Conservation (phyloP, 2,888 invertebrate species). For the Ormyrus labotus region DNA sequence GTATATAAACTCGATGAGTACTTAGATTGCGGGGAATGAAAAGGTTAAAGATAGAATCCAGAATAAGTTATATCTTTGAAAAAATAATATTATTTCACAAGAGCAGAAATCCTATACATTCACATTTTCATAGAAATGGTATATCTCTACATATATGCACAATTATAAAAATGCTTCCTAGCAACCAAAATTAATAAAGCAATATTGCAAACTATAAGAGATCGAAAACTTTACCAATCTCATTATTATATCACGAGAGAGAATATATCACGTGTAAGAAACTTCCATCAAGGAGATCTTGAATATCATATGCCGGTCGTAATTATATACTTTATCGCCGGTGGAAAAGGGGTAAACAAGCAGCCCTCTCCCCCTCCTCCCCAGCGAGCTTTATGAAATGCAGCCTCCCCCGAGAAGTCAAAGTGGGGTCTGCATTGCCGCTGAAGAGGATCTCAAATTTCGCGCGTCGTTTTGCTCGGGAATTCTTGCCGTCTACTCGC, state of each 20-base stretch:
- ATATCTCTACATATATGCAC: too few relatives aligned
- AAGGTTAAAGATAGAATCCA: neutral
- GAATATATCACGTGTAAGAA: neutral
- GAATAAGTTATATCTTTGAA: too few relatives aligned
- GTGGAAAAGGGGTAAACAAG: conserved; percentile 30
- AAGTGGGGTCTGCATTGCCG: neutral
- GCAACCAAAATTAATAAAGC: too few relatives aligned
- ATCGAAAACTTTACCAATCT: neutral
- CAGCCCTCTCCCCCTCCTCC: neutral
- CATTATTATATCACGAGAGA: neutral
- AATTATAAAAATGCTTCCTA: too few relatives aligned
- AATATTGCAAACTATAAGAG: neutral
- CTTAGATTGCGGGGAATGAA: neutral
- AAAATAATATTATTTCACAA: too few relatives aligned
- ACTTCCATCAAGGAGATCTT: conserved; percentile 2
- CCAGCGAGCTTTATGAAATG: conserved; percentile 42
- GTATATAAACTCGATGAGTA: too few relatives aligned
- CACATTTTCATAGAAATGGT: too few relatives aligned
- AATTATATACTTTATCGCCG: conserved; percentile 38
- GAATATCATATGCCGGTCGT: conserved; percentile 26
- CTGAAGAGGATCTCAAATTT: conserved; percentile 44
- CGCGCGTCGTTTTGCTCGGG: neutral
- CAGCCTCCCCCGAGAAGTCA: conserved; percentile 21
- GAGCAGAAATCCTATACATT: too few relatives aligned
- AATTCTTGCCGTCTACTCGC: conserved; percentile 12